These are phyloP conservation scores for Corythaixoides concolor DNA, from an alignment of 2,113 vertebrate species.

Conservation along the genomic window DNA sequence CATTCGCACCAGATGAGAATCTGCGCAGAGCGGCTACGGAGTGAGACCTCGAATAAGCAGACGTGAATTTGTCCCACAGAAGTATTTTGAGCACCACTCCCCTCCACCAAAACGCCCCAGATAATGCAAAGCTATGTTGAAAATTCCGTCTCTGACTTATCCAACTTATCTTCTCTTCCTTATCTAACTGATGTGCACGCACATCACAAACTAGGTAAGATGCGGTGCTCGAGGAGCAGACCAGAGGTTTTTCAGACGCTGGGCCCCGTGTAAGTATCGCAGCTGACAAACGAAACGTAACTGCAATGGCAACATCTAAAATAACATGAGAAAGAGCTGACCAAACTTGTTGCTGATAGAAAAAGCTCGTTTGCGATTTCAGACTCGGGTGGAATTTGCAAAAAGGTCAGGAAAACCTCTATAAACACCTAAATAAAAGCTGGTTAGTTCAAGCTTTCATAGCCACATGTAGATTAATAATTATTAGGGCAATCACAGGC, in stretches of 20 bases:
- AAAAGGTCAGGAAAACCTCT: background rate
- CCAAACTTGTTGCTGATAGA: background rate
- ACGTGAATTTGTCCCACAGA: background rate
- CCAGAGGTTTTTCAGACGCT: background rate
- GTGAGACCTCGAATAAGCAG: background rate
- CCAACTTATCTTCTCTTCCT: background rate
- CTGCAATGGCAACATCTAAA: background rate
- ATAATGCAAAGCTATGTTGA: background rate
- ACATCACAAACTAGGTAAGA: background rate
- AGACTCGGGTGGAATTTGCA: background rate
- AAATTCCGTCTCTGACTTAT: background rate
- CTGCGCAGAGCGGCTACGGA: background rate
- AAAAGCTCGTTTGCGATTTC: fast-evolving
- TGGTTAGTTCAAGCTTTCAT: background rate
- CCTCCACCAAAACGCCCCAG: background rate
- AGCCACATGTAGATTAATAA: background rate
- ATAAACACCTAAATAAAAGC: background rate
- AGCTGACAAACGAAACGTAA: background rate
- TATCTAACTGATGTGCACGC: background rate
- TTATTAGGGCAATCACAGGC: background rate
- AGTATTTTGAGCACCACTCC: background rate
- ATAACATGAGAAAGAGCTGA: background rate
- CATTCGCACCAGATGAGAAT: background rate
- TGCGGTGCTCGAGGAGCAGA: background rate
- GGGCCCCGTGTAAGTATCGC: too few species aligned